These are phyloP conservation scores for Sesamia nonagrioides DNA, from an alignment of 1,140 invertebrate genomes.

Conservation along the genomic window DNA sequence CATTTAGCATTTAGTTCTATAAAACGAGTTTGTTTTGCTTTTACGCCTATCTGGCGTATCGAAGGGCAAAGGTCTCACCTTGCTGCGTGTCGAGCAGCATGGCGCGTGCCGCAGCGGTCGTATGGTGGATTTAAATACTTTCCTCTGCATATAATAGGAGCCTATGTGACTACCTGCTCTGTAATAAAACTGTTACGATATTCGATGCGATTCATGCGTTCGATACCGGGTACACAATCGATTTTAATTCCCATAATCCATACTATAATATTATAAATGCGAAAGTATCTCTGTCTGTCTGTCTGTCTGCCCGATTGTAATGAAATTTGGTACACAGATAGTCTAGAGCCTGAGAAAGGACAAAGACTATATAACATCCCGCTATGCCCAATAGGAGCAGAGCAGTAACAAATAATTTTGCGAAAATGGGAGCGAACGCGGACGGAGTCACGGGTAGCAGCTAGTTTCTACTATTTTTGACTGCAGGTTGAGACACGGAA, in stretches of 20 bases:
- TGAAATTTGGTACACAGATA: too few relatives aligned
- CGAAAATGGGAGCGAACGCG: too few relatives aligned
- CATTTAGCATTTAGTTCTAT: conserved; percentile 2
- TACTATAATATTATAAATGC: too few relatives aligned
- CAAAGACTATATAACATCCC: too few relatives aligned
- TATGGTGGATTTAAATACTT: conserved; percentile 61
- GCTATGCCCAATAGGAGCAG: too few relatives aligned
- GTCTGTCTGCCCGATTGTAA: too few relatives aligned
- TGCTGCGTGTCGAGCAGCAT: conserved; percentile 46
- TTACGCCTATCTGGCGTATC: conserved; percentile 25
- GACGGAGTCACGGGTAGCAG: too few relatives aligned
- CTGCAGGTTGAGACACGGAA: too few relatives aligned
- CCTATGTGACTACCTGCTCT: background rate
- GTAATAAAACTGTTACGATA: conserved; percentile 4
- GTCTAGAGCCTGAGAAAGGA: too few relatives aligned
- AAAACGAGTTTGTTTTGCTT: conserved; percentile 25
- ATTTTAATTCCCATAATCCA: background rate
- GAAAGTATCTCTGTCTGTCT: too few relatives aligned
- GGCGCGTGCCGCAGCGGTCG: conserved; percentile 54
- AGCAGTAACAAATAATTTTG: too few relatives aligned
- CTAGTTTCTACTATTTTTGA: too few relatives aligned
- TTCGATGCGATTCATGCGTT: background rate
- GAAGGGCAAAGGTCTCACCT: conserved; percentile 56
- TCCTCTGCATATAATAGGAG: conserved; percentile 50
- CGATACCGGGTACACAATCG: background rate